These are phyloP conservation scores for Itoplectis maculator DNA, from an alignment of 2,888 invertebrate genomes.

Conservation along the genomic window DNA sequence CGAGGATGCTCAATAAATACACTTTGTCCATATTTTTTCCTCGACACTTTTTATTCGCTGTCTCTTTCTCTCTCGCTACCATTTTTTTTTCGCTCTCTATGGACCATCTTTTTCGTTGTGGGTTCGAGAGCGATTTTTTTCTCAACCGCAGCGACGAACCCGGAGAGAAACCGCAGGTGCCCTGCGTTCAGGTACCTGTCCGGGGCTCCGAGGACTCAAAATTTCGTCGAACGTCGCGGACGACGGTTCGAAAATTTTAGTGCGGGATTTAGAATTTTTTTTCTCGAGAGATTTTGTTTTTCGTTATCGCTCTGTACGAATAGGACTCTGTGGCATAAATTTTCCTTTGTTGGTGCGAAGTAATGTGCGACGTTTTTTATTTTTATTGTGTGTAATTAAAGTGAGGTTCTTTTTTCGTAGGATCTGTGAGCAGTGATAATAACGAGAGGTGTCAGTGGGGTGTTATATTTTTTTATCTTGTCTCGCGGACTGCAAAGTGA, in stretches of 20 bases:
- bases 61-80: slow-evolving; percentile 6
- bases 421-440: neutral
- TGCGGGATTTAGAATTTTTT: neutral
- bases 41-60: too few relatives aligned
- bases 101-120: neutral
- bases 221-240: neutral
- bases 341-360: slow-evolving; percentile 33
- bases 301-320: neutral
- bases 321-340: neutral
- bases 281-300: too few relatives aligned
- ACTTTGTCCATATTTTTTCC: too few relatives aligned
- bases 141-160: neutral
- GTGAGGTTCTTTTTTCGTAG: slow-evolving; percentile 18
- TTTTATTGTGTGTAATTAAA: neutral
- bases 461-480: slow-evolving; percentile 16
- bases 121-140: neutral
- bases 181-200: slow-evolving; percentile 24
- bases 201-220: slow-evolving; percentile 26
- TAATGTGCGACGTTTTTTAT: slow-evolving; percentile 39
- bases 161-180: slow-evolving; percentile 40
- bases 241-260: neutral
- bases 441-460: neutral
- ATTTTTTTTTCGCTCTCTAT: neutral
- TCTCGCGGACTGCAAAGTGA: slow-evolving; percentile 19
- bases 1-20: too few relatives aligned